Conservation (phyloP, 2,113 vertebrate species). For the Myocastor coypus region DNA sequence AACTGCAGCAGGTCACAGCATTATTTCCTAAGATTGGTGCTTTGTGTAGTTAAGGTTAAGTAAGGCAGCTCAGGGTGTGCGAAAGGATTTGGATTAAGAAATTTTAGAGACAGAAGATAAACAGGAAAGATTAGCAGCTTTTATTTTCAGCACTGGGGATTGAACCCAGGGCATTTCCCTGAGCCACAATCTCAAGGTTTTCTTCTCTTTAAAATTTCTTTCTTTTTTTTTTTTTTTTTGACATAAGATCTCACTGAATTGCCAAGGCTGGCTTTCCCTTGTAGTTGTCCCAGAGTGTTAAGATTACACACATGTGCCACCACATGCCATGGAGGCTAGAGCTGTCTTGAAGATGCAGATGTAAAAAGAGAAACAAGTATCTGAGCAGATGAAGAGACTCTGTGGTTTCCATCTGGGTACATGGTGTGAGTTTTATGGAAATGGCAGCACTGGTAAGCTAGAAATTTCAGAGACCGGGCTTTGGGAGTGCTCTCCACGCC, state of each 20-base stretch:
- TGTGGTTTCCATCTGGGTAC: background rate
- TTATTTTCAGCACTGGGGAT: background rate
- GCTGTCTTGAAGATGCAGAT: background rate
- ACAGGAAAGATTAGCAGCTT: constrained; percentile 14
- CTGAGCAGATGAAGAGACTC: background rate
- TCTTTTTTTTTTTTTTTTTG: background rate
- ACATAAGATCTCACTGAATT: background rate
- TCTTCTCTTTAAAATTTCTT: background rate
- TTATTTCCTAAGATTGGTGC: background rate
- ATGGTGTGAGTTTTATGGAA: background rate
- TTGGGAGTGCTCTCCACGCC: background rate
- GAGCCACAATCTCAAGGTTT: background rate
- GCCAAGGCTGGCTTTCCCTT: background rate
- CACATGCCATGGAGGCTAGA: background rate
- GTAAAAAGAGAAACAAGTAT: background rate
- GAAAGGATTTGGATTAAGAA: background rate
- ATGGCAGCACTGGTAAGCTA: background rate
- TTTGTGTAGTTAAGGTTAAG: background rate
- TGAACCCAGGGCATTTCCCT: background rate
- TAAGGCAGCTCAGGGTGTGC: background rate
- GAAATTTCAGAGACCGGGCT: background rate
- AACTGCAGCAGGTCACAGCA: background rate
- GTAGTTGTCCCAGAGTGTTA: background rate
- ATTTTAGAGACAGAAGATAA: background rate
- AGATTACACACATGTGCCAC: background rate